A percentile compares a stretch with the other conserved stretches of the same genome.
phyloP scores from a whole-genome alignment of 1,140 invertebrate genomes.

The Meloidogyne floridensis region DNA sequence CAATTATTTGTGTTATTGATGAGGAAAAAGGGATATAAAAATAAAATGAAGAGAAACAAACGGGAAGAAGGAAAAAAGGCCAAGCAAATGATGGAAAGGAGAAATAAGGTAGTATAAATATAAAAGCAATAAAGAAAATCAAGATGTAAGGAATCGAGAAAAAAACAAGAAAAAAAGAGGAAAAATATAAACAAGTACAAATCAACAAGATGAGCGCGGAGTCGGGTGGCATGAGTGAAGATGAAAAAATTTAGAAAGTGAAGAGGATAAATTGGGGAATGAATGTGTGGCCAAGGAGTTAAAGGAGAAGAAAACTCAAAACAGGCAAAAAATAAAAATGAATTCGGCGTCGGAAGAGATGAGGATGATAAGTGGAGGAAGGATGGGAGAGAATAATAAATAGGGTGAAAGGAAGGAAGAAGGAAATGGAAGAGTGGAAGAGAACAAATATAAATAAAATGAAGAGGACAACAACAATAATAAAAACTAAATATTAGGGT shows the following conservation, averaged over 20 bases:
- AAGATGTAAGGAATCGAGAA: not conserved
- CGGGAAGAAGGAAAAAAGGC: too few relatives aligned
- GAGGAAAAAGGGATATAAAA: not conserved
- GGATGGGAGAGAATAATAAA: not conserved
- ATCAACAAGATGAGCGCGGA: conserved; percentile 8
- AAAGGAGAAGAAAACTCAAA: not conserved
- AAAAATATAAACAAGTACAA: conserved; percentile 9
- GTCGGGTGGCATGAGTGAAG: not conserved
- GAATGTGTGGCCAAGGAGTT: not conserved
- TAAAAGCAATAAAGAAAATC: not conserved
- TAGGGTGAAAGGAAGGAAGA: not conserved
- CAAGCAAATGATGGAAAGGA: not conserved
- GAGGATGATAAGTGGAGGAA: not conserved
- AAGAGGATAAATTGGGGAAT: not conserved
- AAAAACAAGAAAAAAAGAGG: not conserved
- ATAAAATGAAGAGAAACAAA: not conserved
- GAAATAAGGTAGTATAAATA: not conserved
- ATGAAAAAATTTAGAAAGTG: not conserved
- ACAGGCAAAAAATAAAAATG: not conserved
- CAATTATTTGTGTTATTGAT: not conserved
- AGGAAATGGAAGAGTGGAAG: not conserved
- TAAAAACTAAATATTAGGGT: not conserved
- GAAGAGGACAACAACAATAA: not conserved
- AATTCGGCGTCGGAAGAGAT: not conserved
- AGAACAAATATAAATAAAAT: not conserved